phyloP scores from a whole-genome alignment of 1,140 invertebrate genomes.

The Atta texana region DNA sequence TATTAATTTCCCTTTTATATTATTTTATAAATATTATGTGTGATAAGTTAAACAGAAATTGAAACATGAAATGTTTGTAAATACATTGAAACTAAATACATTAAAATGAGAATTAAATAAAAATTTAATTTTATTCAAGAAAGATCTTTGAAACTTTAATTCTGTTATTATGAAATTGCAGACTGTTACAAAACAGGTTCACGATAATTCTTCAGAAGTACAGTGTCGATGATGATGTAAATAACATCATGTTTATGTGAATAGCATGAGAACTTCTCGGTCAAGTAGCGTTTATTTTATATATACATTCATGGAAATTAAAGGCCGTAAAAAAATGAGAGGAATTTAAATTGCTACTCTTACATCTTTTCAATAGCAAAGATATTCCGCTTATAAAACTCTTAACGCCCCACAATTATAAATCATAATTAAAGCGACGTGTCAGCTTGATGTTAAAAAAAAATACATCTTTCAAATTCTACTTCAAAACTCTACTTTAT shows the following conservation, averaged over 20 bases:
- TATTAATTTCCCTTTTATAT: neutral
- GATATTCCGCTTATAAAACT: constrained; percentile 40
- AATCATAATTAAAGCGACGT: constrained; percentile 25
- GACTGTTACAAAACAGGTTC: neutral
- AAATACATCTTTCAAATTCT: constrained; percentile 6
- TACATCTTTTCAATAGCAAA: constrained; percentile 20
- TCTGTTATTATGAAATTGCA: neutral
- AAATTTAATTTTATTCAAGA: constrained; percentile 1
- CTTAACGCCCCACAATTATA: constrained; percentile 30
- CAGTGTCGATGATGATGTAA: neutral
- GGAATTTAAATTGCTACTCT: constrained; percentile 28
- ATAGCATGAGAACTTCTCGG: neutral
- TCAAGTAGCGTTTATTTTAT: neutral
- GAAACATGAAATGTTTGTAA: neutral
- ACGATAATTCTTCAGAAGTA: neutral
- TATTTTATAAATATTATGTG: neutral
- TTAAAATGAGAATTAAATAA: neutral
- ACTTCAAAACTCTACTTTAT: neutral
- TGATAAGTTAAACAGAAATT: neutral
- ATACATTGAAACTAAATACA: neutral
- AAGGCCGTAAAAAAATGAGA: constrained; percentile 25
- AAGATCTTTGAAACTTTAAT: constrained; percentile 20
- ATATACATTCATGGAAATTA: constrained; percentile 23
- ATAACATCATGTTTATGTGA: constrained; percentile 15
- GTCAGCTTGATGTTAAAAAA: neutral